Conservation (phyloP, 2,888 invertebrate species). For the Amblyteles armatorius region DNA sequence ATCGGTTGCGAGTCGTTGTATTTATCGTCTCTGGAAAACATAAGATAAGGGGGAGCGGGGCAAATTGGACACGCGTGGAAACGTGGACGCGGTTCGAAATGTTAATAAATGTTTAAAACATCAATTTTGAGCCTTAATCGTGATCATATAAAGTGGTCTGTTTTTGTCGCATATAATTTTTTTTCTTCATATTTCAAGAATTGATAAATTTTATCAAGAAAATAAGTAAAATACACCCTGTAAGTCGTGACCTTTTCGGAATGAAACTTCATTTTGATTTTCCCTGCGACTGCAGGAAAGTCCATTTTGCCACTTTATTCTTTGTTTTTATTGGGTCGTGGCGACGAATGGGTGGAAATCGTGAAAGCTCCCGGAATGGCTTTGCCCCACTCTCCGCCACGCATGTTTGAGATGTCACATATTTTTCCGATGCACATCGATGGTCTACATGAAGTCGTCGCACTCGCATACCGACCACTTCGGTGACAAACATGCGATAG, state of each 20-base stretch:
- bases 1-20: constrained; percentile 37
- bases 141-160: no score
- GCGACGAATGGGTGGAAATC: neutral
- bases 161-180: no score
- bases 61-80: neutral
- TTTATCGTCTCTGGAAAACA: constrained; percentile 49
- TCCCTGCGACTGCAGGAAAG: neutral
- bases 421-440: neutral
- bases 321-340: neutral
- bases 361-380: neutral
- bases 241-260: neutral
- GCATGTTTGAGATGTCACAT: neutral
- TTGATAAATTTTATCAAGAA: neutral
- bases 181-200: no score
- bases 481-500: constrained; percentile 49
- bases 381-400: neutral
- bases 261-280: neutral
- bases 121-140: neutral
- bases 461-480: neutral
- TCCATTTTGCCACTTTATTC: neutral
- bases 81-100: neutral
- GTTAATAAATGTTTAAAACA: neutral
- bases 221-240: neutral
- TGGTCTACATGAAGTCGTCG: neutral
- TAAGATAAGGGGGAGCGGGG: neutral